These are phyloP conservation scores for Sipha maydis DNA, from an alignment of 2,888 invertebrate species.

Conservation along the genomic window DNA sequence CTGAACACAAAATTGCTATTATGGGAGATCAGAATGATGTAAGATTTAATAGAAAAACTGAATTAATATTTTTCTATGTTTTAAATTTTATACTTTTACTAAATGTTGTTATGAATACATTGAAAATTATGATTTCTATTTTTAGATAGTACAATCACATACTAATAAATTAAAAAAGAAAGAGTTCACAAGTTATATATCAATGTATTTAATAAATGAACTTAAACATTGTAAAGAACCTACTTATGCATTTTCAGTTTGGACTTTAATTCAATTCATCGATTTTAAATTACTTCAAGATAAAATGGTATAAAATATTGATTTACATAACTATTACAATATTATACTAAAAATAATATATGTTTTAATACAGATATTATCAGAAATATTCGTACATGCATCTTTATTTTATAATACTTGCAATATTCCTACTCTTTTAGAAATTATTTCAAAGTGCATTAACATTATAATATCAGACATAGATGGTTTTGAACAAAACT, in stretches of 20 bases:
- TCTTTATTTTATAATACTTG: constrained; percentile 28
- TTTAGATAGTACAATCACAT: constrained; percentile 15
- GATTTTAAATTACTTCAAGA: constrained; percentile 45
- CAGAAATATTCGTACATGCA: background rate
- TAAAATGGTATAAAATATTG: background rate
- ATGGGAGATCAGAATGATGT: constrained; percentile 35
- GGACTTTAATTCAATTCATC: constrained; percentile 40
- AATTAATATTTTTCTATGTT: too few species aligned
- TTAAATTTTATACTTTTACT: too few species aligned
- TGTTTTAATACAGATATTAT: constrained; percentile 16
- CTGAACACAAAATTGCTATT: constrained; percentile 16
- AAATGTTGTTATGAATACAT: too few species aligned
- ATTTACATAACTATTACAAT: background rate
- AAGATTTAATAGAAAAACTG: background rate
- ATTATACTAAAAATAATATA: background rate
- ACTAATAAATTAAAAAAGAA: constrained; percentile 39
- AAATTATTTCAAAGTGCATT: constrained; percentile 40
- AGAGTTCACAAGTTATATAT: constrained; percentile 39
- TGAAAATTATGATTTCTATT: too few species aligned
- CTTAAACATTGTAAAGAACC: constrained; percentile 34
- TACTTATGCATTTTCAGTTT: constrained; percentile 41
- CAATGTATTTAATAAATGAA: constrained; percentile 32
- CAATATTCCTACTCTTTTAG: constrained; percentile 36
- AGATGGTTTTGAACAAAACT: background rate
- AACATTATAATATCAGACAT: constrained; percentile 18